Conservation (phyloP, 2,888 invertebrate genomes). For the Rosalia funebris region DNA sequence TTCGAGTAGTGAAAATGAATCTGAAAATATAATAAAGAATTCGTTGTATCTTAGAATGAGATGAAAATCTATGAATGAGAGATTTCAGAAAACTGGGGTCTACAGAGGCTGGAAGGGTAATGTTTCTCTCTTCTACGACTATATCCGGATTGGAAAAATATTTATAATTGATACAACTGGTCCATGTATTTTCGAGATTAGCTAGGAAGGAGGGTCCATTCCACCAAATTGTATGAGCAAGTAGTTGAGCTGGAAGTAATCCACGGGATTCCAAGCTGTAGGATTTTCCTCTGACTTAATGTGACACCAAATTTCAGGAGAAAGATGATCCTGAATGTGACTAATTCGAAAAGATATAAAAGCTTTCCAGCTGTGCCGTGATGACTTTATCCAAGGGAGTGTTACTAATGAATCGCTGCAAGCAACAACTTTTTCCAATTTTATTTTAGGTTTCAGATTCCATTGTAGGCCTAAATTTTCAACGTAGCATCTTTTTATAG, state of each 20-base stretch:
- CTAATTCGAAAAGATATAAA: neutral
- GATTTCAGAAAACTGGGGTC: neutral
- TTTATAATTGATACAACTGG: neutral
- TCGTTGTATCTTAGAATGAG: conserved; percentile 1
- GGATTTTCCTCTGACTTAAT: neutral
- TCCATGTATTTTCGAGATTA: neutral
- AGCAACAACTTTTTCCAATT: neutral
- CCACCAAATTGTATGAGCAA: neutral
- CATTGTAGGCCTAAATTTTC: conserved; percentile 9
- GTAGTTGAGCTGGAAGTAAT: neutral
- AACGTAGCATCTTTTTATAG: neutral
- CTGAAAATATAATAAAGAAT: neutral
- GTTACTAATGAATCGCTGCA: neutral
- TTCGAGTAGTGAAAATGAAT: conserved; percentile 6
- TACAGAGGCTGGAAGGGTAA: neutral
- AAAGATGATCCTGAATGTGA: neutral
- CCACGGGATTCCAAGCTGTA: neutral
- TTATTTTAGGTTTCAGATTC: neutral
- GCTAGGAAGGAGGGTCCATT: neutral
- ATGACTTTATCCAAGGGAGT: conserved; percentile 5
- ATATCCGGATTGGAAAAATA: neutral
- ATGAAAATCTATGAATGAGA: conserved; percentile 1
- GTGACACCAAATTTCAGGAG: neutral
- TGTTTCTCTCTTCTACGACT: neutral
- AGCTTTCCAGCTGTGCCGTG: neutral